phyloP scores from a whole-genome alignment of 2,113 vertebrate species.

The Notarius quadriscutis region DNA sequence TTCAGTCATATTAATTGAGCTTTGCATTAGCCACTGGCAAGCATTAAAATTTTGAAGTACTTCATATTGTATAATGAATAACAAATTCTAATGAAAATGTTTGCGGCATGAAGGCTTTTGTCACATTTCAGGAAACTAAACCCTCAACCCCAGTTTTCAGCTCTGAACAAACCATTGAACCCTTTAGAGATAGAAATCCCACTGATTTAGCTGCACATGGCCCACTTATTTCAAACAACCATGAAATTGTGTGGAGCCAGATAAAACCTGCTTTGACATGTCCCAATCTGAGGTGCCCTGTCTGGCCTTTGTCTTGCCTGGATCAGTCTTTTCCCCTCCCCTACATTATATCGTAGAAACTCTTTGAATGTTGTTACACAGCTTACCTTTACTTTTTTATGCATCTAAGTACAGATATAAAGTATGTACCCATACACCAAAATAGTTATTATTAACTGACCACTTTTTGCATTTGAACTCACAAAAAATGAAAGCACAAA shows the following conservation, averaged over 20 bases:
- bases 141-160: conserved; percentile 20
- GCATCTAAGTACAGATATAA: not conserved
- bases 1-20: not conserved
- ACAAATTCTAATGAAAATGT: not conserved
- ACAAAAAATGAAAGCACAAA: not conserved
- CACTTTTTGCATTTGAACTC: not conserved
- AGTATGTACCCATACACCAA: not conserved
- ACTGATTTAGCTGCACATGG: conserved; percentile 66
- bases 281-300: conserved; percentile 55
- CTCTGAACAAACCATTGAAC: conserved; percentile 60
- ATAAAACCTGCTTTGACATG: conserved; percentile 76
- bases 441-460: conserved; percentile 13
- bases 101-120: not conserved
- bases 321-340: conserved; percentile 42
- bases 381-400: not conserved
- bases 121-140: not conserved
- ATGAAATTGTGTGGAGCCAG: conserved; percentile 72
- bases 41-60: not conserved
- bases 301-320: conserved; percentile 46
- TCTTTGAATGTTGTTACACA: not conserved
- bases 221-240: conserved; percentile 79
- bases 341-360: not conserved
- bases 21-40: not conserved
- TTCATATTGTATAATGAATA: not conserved
- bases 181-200: conserved; percentile 64